phyloP scores from a whole-genome alignment of 1,140 invertebrate genomes.

The Odontomachus brunneus region DNA sequence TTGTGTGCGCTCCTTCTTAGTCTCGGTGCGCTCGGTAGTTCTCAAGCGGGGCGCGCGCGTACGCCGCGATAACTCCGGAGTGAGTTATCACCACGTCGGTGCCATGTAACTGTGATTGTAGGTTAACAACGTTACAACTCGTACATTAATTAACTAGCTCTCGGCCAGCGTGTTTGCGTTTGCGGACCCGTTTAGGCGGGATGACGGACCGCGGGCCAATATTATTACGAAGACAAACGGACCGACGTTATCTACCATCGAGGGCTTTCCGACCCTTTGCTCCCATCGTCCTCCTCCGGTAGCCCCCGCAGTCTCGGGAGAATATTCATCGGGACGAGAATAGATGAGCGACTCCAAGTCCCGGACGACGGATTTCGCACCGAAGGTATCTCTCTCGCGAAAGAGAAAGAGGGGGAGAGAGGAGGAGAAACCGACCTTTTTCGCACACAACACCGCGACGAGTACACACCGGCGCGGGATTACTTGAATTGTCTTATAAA shows the following conservation, averaged over 20 bases:
- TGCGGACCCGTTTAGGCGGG: conserved; percentile 73
- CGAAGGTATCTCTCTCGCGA: conserved; percentile 1
- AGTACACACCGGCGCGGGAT: not conserved
- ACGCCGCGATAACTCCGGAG: conserved; percentile 20
- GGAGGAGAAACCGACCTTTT: not conserved
- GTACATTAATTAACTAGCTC: conserved; percentile 81
- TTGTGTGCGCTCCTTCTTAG: no score
- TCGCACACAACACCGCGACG: not conserved
- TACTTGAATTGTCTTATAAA: not conserved
- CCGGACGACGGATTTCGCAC: conserved; percentile 58
- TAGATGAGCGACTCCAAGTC: conserved; percentile 52
- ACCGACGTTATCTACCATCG: conserved; percentile 79
- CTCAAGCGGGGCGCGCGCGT: no score
- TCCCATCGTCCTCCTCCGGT: conserved; percentile 40
- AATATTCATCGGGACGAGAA: conserved; percentile 79
- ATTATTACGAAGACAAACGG: conserved; percentile 80
- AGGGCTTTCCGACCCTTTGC: conserved; percentile 61
- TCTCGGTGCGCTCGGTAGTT: no score
- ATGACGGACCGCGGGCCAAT: conserved; percentile 73
- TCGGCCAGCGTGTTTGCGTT: conserved; percentile 71
- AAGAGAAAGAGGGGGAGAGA: no score
- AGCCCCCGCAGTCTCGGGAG: conserved; percentile 51
- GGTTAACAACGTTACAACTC: conserved; percentile 77
- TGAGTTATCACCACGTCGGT: conserved; percentile 40
- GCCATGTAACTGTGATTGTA: conserved; percentile 69